Evolutionary conservation across 2,113 vertebrate genomes (phyloP).

Genomic region (Poeciliopsis occidentalis): DNA sequence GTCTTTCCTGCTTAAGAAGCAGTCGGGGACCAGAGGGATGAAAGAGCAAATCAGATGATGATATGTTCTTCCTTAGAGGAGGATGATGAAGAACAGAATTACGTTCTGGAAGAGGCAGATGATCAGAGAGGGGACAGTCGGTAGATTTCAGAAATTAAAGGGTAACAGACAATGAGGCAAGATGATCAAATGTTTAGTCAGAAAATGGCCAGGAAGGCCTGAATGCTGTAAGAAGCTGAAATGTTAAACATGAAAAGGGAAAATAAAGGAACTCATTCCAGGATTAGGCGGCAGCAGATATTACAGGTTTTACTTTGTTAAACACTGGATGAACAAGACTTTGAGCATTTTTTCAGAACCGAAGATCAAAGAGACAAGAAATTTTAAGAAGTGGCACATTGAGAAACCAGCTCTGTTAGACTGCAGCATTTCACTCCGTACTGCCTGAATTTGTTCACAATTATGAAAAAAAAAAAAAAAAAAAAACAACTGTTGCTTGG

Average conservation of each 20-base stretch:
- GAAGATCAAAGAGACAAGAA: not conserved
- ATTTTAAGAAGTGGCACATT: not conserved
- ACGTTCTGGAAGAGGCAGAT: not conserved
- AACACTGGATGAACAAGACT: not conserved
- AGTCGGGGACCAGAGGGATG: conserved; percentile 6
- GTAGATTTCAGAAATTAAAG: conserved; percentile 9
- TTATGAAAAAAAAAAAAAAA: not conserved
- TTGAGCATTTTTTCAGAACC: not conserved
- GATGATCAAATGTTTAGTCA: conserved; percentile 21
- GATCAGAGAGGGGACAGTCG: conserved; percentile 7
- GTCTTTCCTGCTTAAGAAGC: conserved; percentile 6
- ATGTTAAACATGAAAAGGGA: not conserved
- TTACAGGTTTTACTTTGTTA: not conserved
- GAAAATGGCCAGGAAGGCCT: not conserved
- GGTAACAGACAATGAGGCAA: conserved; percentile 5
- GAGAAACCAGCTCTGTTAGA: not conserved
- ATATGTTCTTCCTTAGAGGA: not conserved
- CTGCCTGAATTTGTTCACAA: not conserved
- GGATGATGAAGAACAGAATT: not conserved
- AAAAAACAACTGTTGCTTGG: not conserved
- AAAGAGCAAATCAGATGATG: conserved; percentile 15
- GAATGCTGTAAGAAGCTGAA: conserved; percentile 3
- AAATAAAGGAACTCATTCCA: not conserved
- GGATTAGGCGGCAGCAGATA: not conserved
- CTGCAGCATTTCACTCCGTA: not conserved